Conservation (phyloP, 2,797 vertebrate genomes). For the Gallinago nigripennis region DNA sequence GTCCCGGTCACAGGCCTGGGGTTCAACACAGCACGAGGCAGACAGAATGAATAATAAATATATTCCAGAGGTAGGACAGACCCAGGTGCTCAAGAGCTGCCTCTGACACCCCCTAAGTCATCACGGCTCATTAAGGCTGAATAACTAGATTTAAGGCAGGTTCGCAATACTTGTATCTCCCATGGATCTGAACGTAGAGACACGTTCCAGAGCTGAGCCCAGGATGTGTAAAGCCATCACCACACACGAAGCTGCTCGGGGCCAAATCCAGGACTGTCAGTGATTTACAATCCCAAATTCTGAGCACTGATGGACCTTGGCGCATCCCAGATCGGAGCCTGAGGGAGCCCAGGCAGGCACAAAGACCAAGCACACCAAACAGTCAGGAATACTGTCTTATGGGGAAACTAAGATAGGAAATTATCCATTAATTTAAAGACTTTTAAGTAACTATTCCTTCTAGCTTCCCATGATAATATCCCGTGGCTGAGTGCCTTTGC, state of each 20-base stretch:
- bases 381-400: neutral
- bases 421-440: neutral
- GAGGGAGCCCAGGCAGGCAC: neutral
- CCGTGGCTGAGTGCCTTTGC: neutral
- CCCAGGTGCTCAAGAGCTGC: neutral
- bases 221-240: neutral
- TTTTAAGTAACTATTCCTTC: neutral
- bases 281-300: neutral
- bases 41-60: neutral
- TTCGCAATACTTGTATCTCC: neutral
- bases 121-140: neutral
- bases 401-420: neutral
- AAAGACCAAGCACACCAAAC: neutral
- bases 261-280: neutral
- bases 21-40: constrained; percentile 25
- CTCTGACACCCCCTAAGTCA: neutral
- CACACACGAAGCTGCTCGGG: neutral
- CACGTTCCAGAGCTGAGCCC: neutral
- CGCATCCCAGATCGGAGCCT: accelerated
- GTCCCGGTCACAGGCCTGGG: constrained; percentile 90
- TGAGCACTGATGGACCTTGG: neutral
- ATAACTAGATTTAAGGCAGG: neutral
- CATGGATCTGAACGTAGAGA: neutral
- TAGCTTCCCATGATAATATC: neutral
- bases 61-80: neutral